Evolutionary conservation across 2,888 invertebrate species (phyloP).

Genomic region (Barypeithes pellucidus): DNA sequence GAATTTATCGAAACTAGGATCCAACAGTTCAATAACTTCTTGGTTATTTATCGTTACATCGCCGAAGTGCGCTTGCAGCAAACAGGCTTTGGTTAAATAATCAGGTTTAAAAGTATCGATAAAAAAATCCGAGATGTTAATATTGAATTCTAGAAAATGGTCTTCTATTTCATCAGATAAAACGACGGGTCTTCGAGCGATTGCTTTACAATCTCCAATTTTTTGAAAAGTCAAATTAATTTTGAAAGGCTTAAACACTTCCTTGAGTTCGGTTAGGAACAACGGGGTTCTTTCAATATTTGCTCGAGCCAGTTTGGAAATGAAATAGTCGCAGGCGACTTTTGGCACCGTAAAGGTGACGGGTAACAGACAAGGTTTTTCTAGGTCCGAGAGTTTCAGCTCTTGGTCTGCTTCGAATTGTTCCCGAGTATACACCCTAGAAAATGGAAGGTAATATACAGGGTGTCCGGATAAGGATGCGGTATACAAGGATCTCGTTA

Average conservation of each 20-base stretch:
- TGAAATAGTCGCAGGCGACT: slow-evolving; percentile 34
- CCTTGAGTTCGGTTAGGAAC: neutral
- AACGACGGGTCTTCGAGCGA: neutral
- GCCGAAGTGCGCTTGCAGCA: slow-evolving; percentile 30
- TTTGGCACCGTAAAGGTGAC: slow-evolving; percentile 15
- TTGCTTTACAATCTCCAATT: neutral
- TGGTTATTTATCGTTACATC: slow-evolving; percentile 15
- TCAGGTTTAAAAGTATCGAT: slow-evolving; percentile 21
- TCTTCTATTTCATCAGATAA: neutral
- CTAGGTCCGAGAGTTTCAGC: neutral
- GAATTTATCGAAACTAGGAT: slow-evolving; percentile 9
- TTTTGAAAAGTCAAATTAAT: slow-evolving; percentile 19
- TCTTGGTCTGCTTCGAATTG: slow-evolving; percentile 41
- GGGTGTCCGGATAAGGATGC: too few relatives aligned
- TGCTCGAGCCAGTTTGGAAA: neutral
- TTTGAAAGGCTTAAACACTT: slow-evolving; percentile 21
- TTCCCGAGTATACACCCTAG: slow-evolving; percentile 40
- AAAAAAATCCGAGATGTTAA: neutral
- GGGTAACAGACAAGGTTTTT: slow-evolving; percentile 4
- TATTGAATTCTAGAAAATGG: neutral
- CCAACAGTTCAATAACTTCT: slow-evolving; percentile 34
- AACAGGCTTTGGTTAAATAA: slow-evolving; percentile 37
- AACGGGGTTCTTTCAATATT: slow-evolving; percentile 4
- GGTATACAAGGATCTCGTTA: too few relatives aligned
- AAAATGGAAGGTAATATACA: too few relatives aligned